phyloP scores from a whole-genome alignment of 2,113 vertebrate species.

The Alethe castanea region DNA sequence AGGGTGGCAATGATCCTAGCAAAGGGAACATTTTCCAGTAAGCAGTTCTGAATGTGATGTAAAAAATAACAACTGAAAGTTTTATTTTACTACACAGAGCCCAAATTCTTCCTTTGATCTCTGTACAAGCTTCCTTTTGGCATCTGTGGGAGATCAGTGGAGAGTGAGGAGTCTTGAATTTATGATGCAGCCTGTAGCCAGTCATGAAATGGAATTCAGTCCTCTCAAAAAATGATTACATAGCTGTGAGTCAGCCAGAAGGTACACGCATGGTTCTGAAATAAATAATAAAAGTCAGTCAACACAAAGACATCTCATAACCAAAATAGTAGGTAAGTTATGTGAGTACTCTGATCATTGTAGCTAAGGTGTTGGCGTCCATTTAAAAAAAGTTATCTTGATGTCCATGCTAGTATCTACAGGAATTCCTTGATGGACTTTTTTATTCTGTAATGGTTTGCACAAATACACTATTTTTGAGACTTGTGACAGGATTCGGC shows the following conservation, averaged over 20 bases:
- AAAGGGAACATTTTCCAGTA: constrained; percentile 42
- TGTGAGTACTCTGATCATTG: background rate
- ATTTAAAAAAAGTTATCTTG: background rate
- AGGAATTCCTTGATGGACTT: background rate
- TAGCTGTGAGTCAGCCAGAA: background rate
- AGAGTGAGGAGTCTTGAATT: constrained; percentile 29
- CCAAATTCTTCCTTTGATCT: constrained; percentile 63
- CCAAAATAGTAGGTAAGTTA: background rate
- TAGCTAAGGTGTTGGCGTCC: background rate
- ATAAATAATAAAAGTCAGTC: background rate
- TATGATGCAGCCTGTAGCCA: constrained; percentile 3
- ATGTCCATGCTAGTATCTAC: background rate
- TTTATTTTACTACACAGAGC: constrained; percentile 60
- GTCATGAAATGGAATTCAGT: constrained; percentile 8
- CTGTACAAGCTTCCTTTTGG: constrained; percentile 57
- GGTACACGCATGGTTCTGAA: background rate
- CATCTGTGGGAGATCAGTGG: constrained; percentile 53
- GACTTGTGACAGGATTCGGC: background rate
- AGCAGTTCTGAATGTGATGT: constrained; percentile 47
- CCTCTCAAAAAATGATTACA: background rate
- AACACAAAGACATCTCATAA: background rate
- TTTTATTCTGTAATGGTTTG: background rate
- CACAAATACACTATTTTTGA: background rate
- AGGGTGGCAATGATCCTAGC: constrained; percentile 14
- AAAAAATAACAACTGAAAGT: constrained; percentile 64